These are phyloP conservation scores for Drosophila grimshawi DNA, from an alignment of 1,140 invertebrate species.

Conservation along the genomic window DNA sequence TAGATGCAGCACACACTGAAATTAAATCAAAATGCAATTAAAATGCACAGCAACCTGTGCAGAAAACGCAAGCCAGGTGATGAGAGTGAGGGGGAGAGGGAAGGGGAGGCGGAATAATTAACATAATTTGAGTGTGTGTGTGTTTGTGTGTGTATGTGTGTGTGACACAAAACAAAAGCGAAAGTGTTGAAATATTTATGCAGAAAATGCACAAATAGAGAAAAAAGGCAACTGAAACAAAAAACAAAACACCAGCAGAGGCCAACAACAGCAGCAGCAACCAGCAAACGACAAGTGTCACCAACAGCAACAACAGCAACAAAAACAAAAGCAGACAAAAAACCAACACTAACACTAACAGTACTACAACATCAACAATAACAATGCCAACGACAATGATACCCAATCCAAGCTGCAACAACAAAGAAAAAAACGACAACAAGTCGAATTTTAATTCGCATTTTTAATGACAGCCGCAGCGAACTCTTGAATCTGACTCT, in stretches of 20 bases:
- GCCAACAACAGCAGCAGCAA: constrained; percentile 21
- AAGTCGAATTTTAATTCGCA: constrained; percentile 66
- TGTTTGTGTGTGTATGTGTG: background rate
- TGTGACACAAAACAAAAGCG: constrained; percentile 78
- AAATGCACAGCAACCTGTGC: constrained; percentile 67
- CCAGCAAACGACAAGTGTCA: constrained; percentile 8
- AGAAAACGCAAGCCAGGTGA: constrained; percentile 13
- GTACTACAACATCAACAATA: constrained; percentile 29
- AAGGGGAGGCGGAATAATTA: constrained; percentile 67
- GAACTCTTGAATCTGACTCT: background rate
- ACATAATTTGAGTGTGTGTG: constrained; percentile 57
- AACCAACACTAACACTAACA: constrained; percentile 39
- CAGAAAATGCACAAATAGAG: constrained; percentile 70
- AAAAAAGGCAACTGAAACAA: constrained; percentile 38
- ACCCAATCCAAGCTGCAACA: constrained; percentile 39
- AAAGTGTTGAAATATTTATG: constrained; percentile 83
- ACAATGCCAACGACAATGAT: constrained; percentile 34
- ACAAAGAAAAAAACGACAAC: background rate
- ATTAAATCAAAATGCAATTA: constrained; percentile 82
- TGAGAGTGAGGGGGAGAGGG: background rate
- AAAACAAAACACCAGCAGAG: constrained; percentile 21
- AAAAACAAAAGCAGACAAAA: constrained; percentile 7
- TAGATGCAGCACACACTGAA: constrained; percentile 73
- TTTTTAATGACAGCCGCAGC: constrained; percentile 60
- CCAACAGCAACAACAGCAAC: constrained; percentile 26